Conservation (phyloP, 92 coral and sea anemone genomes). For the Galaxea fascicularis region DNA sequence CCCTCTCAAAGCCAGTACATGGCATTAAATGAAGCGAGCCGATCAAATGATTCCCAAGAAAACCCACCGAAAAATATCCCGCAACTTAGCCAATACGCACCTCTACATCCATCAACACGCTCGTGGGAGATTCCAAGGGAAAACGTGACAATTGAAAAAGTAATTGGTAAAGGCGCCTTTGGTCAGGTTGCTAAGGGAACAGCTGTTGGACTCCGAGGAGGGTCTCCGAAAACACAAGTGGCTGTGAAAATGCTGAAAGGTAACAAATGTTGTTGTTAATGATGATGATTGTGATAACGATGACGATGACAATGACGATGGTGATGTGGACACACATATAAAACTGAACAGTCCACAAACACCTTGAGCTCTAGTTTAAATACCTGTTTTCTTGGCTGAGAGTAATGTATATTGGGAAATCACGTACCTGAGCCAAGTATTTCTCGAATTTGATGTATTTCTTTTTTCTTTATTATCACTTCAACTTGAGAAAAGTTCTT, state of each 20-base stretch:
- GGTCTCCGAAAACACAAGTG: neutral
- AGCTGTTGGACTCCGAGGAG: neutral
- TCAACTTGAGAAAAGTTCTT: too few species aligned
- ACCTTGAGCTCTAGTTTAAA: too few species aligned
- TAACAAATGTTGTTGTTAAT: neutral
- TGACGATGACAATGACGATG: too few species aligned
- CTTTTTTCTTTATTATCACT: too few species aligned
- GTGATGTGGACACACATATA: too few species aligned
- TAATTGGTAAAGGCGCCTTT: slow-evolving; percentile 35
- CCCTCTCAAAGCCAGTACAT: neutral
- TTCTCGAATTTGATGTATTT: too few species aligned
- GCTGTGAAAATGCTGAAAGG: slow-evolving; percentile 14
- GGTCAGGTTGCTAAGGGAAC: slow-evolving; percentile 41
- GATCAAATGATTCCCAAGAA: neutral
- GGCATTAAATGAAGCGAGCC: neutral
- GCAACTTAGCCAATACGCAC: neutral
- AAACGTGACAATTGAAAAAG: slow-evolving; percentile 15
- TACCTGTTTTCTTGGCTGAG: too few species aligned
- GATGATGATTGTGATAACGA: too few species aligned
- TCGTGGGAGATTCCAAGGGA: slow-evolving; percentile 22
- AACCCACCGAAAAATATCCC: neutral
- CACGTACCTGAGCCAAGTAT: too few species aligned
- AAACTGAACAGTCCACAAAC: too few species aligned
- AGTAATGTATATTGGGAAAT: too few species aligned
- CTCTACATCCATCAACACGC: slow-evolving; percentile 20